Percentiles rank a stretch among this genome's conserved stretches.
Conservation (phyloP, 2,888 invertebrate genomes). For the Drosophila kanekoi region DNA sequence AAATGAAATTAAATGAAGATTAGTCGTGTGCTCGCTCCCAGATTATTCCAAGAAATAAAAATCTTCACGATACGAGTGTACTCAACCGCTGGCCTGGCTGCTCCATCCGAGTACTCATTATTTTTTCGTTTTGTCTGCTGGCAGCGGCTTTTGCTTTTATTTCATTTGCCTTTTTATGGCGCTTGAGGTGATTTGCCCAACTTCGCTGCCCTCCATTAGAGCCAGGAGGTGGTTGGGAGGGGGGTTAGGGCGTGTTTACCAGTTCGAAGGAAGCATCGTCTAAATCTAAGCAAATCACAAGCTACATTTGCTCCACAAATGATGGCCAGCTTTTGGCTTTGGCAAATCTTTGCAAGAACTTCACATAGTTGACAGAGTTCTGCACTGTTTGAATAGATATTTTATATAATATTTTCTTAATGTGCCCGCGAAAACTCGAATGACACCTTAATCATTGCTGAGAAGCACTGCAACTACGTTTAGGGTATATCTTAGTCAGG, state of each 20-base stretch:
- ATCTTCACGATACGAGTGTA: conserved; percentile 60
- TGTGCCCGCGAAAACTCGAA: no score
- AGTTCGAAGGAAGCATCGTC: conserved; percentile 46
- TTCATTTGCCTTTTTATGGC: conserved; percentile 77
- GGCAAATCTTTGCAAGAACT: conserved; percentile 35
- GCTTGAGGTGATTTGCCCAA: conserved; percentile 76
- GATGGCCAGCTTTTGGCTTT: conserved; percentile 64
- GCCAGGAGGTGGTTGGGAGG: not conserved
- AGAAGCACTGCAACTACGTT: no score
- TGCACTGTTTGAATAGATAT: no score
- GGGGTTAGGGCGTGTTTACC: conserved; percentile 41
- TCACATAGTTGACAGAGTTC: not conserved
- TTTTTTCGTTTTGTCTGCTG: conserved; percentile 65
- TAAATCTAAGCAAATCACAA: conserved; percentile 75
- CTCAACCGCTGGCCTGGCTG: conserved; percentile 13
- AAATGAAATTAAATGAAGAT: conserved; percentile 84
- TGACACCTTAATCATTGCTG: no score
- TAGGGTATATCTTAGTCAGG: no score
- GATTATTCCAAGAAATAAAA: conserved; percentile 82
- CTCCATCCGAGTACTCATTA: conserved; percentile 62
- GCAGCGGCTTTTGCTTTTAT: conserved; percentile 66
- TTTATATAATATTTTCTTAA: no score
- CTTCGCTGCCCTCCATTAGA: conserved; percentile 52
- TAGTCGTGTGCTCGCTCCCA: conserved; percentile 76
- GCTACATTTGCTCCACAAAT: conserved; percentile 76